These are phyloP conservation scores for Passer domesticus DNA, from an alignment of 2,113 vertebrate genomes.

Conservation along the genomic window DNA sequence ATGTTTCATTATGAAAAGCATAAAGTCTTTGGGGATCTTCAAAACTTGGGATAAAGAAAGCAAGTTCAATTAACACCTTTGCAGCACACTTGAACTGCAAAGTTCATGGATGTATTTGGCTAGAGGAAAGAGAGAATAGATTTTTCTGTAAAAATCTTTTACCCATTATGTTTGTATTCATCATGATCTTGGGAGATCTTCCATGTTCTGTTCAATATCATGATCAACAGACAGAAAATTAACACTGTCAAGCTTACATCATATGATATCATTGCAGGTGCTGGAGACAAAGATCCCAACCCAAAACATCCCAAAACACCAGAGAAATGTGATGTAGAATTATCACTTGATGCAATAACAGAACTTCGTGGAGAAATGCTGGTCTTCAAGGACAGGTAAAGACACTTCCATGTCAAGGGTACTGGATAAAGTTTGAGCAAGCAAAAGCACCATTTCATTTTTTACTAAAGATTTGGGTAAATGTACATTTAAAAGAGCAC, in stretches of 20 bases:
- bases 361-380: slow-evolving; percentile 86
- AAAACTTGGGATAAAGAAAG: background rate
- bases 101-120: background rate
- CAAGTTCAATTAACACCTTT: background rate
- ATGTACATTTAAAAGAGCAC: background rate
- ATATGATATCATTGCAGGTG: slow-evolving; percentile 51
- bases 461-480: background rate
- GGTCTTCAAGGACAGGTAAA: slow-evolving; percentile 91
- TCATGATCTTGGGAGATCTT: background rate
- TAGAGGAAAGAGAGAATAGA: background rate
- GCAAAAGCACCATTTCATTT: background rate
- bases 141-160: background rate
- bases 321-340: slow-evolving; percentile 81
- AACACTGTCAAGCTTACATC: background rate
- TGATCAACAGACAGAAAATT: background rate
- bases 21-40: background rate
- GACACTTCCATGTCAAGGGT: background rate
- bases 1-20: background rate
- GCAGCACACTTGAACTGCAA: background rate
- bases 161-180: background rate
- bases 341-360: slow-evolving; percentile 88
- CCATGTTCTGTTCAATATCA: background rate
- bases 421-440: background rate
- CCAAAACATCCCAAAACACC: slow-evolving; percentile 82
- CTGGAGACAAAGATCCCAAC: slow-evolving; percentile 74